Conservation (phyloP, 1,140 invertebrate genomes). For the Sitophilus oryzae region DNA sequence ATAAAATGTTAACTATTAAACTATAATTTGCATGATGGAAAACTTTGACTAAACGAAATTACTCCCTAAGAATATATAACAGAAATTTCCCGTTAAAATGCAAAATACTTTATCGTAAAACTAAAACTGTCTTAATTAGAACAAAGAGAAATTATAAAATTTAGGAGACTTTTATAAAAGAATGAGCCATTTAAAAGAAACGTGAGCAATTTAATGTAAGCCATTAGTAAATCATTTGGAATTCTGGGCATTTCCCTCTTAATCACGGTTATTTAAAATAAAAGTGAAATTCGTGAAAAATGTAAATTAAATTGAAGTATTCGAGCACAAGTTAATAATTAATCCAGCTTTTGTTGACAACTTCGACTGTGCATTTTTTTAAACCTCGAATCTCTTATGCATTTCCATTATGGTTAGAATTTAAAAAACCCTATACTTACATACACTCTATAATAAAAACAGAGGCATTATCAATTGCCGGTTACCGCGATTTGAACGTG, state of each 20-base stretch:
- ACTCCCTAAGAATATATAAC: neutral
- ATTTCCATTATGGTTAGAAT: too few species aligned
- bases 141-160: neutral
- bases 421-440: too few species aligned
- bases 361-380: too few species aligned
- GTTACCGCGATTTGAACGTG: too few species aligned
- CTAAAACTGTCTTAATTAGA: neutral
- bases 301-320: too few species aligned
- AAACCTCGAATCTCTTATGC: too few species aligned
- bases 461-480: too few species aligned
- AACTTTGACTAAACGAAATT: neutral
- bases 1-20: neutral
- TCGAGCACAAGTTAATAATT: too few species aligned
- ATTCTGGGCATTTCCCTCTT: neutral
- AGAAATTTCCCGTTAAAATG: neutral
- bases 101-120: neutral
- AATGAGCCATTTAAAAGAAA: neutral
- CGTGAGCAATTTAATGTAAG: neutral
- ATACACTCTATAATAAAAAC: too few species aligned
- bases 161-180: neutral
- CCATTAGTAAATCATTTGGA: neutral
- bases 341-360: too few species aligned
- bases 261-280: too few species aligned
- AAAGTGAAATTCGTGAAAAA: too few species aligned
- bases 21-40: neutral